Evolutionary conservation across 1,140 invertebrate genomes (phyloP).

Genomic region (Tetramorium alpestre): DNA sequence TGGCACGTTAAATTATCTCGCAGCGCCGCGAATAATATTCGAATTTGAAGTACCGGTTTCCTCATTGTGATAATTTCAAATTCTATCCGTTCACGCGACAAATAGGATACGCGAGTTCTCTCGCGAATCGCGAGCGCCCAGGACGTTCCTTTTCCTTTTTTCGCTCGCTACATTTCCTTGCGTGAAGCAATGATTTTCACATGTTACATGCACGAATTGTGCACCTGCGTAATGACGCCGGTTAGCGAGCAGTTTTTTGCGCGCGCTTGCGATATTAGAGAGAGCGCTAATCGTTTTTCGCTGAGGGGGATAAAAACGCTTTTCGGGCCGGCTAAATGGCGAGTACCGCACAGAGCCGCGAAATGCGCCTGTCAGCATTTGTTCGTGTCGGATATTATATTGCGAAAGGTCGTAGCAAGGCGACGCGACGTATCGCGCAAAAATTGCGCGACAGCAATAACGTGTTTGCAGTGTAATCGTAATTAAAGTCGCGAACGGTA

Average conservation of each 20-base stretch:
- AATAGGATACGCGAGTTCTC: not conserved
- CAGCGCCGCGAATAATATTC: not conserved
- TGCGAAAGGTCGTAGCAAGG: conserved; percentile 18
- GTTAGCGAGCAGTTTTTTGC: not conserved
- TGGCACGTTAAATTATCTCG: not conserved
- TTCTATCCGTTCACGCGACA: not conserved
- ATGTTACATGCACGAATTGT: not conserved
- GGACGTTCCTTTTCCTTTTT: not conserved
- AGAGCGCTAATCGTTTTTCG: conserved; percentile 36
- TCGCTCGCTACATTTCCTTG: not conserved
- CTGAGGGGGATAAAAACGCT: conserved; percentile 26
- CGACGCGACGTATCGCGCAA: conserved; percentile 15
- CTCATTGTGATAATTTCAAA: conserved; percentile 3
- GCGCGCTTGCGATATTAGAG: conserved; percentile 11
- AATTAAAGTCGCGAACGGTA: conserved; percentile 25
- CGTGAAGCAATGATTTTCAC: not conserved
- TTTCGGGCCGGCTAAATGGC: not conserved
- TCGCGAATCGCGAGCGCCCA: not conserved
- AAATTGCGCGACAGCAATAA: conserved; percentile 37
- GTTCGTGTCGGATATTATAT: conserved; percentile 50
- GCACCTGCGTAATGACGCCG: not conserved
- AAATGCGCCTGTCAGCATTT: conserved; percentile 39
- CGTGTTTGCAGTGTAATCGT: conserved; percentile 9
- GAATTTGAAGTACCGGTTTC: not conserved
- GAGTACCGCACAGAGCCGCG: not conserved